A percentile compares a stretch with the other conserved stretches of the same genome.
Evolutionary conservation across 2,113 vertebrate species (phyloP).

Genomic region (Himantopus leucocephalus): DNA sequence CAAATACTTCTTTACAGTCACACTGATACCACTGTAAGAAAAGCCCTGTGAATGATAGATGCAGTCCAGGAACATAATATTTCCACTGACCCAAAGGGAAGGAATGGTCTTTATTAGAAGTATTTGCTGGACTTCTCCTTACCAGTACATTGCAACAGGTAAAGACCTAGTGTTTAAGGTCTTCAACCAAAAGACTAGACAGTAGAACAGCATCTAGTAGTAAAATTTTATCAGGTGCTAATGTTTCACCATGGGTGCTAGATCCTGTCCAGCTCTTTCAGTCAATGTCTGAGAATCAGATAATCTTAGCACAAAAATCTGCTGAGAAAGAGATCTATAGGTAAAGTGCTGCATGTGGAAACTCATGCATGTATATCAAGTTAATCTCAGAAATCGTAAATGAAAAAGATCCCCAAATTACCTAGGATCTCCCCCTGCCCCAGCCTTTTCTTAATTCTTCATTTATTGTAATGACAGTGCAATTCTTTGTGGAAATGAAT

Average conservation of each 20-base stretch:
- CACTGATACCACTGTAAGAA: background rate
- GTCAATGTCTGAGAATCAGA: background rate
- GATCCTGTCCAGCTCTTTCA: background rate
- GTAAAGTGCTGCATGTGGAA: background rate
- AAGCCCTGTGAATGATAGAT: background rate
- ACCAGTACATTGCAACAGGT: background rate
- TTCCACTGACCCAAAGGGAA: background rate
- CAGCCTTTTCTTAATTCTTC: background rate
- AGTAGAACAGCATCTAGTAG: background rate
- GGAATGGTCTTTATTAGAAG: background rate
- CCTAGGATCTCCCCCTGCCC: background rate
- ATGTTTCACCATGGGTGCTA: background rate
- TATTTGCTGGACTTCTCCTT: background rate
- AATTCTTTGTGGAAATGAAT: background rate
- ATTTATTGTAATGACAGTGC: background rate
- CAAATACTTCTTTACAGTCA: background rate
- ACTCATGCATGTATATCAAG: background rate
- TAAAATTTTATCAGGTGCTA: background rate
- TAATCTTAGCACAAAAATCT: background rate
- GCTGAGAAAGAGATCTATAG: background rate
- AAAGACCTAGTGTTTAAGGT: background rate
- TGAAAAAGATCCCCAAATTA: background rate
- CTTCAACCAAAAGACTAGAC: background rate
- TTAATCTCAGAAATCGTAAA: background rate
- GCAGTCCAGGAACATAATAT: background rate